A percentile compares a stretch with the other conserved stretches of the same genome.
phyloP scores from a whole-genome alignment of 2,113 vertebrate species.

The Sinocyclocheilus anophthalmus region DNA sequence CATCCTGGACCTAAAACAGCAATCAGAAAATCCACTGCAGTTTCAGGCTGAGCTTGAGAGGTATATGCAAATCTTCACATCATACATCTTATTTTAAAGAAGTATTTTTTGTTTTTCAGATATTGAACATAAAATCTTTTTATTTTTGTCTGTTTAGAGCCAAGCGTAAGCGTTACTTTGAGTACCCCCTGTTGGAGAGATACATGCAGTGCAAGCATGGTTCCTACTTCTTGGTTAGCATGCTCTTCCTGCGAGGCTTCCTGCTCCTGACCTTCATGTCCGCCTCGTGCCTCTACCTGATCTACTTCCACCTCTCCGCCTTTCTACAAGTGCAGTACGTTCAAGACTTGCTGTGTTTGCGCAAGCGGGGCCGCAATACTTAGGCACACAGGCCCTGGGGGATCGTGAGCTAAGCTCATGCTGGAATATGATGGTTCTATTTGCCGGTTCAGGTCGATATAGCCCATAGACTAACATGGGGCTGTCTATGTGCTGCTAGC shows the following conservation, averaged over 20 bases:
- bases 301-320: conserved; percentile 87
- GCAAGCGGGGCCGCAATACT: too few relatives aligned
- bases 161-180: conserved; percentile 91
- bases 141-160: conserved; percentile 75
- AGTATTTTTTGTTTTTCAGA: background rate
- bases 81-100: background rate
- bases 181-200: conserved; percentile 92
- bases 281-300: conserved; percentile 87
- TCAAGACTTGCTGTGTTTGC: too few relatives aligned
- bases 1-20: conserved; percentile 86
- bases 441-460: too few relatives aligned
- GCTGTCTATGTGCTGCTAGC: conserved; percentile 83
- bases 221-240: conserved; percentile 83
- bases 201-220: conserved; percentile 91
- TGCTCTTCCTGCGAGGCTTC: conserved; percentile 87
- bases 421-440: too few relatives aligned
- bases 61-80: conserved; percentile 63
- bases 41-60: conserved; percentile 91
- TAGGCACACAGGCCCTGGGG: too few relatives aligned
- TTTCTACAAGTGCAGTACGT: conserved; percentile 91
- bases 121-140: background rate
- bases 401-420: too few relatives aligned
- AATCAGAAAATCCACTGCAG: conserved; percentile 73
- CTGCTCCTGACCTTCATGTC: conserved; percentile 87
- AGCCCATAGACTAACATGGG: conserved; percentile 82